Percentiles rank a stretch among this genome's conserved stretches.
These are phyloP conservation scores for Bombus confusus DNA, from an alignment of 1,140 invertebrate genomes.

Conservation along the genomic window DNA sequence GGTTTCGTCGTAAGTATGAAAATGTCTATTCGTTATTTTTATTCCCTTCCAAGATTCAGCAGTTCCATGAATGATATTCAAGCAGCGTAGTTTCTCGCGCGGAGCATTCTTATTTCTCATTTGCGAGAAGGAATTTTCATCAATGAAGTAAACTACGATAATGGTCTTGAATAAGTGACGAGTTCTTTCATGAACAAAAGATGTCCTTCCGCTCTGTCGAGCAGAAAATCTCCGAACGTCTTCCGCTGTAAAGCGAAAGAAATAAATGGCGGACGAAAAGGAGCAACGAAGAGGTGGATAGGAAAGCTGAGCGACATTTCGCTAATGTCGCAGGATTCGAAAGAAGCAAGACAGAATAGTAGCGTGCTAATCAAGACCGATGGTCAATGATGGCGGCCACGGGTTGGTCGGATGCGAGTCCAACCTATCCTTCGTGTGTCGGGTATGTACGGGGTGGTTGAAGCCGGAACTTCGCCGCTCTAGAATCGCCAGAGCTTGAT, in stretches of 20 bases:
- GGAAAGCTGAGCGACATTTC: slow-evolving; percentile 29
- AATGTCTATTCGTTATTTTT: background rate
- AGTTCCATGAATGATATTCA: background rate
- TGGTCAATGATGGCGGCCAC: slow-evolving; percentile 73
- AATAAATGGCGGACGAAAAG: slow-evolving; percentile 1
- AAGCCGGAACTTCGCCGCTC: slow-evolving; percentile 62
- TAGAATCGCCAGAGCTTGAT: slow-evolving; percentile 67
- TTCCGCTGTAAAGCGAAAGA: slow-evolving; percentile 4
- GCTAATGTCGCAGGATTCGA: slow-evolving; percentile 39
- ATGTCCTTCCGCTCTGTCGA: background rate
- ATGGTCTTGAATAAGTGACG: background rate
- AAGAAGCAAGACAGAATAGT: slow-evolving; percentile 39
- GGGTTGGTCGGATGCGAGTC: slow-evolving; percentile 58
- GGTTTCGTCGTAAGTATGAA: no score
- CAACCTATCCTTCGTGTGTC: slow-evolving; percentile 60
- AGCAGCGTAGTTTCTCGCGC: background rate
- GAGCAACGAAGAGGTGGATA: background rate
- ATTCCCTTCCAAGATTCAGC: background rate
- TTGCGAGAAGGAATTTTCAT: background rate
- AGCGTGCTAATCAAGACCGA: slow-evolving; percentile 70
- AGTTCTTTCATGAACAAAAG: slow-evolving; percentile 3
- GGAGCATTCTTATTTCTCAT: background rate
- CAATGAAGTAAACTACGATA: background rate
- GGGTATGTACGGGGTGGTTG: slow-evolving; percentile 63
- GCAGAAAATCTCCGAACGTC: background rate